Percentiles rank a stretch among this genome's conserved stretches.
phyloP scores from a whole-genome alignment of 2,888 invertebrate species.

The Dendrolimus houi region DNA sequence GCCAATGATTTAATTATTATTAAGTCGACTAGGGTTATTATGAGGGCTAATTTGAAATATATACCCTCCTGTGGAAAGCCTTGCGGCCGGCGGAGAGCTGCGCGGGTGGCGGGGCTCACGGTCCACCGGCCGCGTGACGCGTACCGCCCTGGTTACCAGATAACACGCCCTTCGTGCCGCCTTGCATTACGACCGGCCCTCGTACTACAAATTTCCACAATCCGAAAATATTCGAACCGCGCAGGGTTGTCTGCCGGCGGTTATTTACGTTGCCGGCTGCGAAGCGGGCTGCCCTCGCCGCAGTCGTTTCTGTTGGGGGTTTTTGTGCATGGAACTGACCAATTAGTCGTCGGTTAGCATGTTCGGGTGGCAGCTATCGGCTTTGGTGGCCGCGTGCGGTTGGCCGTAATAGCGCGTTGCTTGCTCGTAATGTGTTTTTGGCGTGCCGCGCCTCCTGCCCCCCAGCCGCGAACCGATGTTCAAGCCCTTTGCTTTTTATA shows the following conservation, averaged over 20 bases:
- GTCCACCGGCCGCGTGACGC: constrained; percentile 51
- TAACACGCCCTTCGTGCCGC: constrained; percentile 54
- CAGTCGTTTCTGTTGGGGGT: constrained; percentile 55
- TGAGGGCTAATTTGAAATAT: constrained; percentile 19
- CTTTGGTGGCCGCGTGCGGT: constrained; percentile 58
- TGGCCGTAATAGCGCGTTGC: constrained; percentile 65
- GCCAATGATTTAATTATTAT: too few relatives aligned
- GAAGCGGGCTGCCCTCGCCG: constrained; percentile 42
- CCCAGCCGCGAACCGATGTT: constrained; percentile 51
- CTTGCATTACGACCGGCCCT: constrained; percentile 47
- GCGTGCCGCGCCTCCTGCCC: constrained; percentile 62
- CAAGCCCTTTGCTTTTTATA: neutral
- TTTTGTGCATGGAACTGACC: constrained; percentile 63
- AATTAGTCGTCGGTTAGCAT: constrained; percentile 67
- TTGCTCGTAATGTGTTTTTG: constrained; percentile 66
- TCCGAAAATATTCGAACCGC: constrained; percentile 34
- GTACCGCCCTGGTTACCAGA: constrained; percentile 53
- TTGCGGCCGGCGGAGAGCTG: constrained; percentile 48
- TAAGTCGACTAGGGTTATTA: neutral
- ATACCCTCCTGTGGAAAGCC: constrained; percentile 38
- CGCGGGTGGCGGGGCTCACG: constrained; percentile 45
- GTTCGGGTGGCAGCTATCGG: constrained; percentile 62
- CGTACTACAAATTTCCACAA: constrained; percentile 29
- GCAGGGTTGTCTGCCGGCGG: constrained; percentile 23
- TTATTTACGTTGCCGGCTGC: constrained; percentile 44